Conservation (phyloP, 2,113 vertebrate species). For the Takifugu flavidus region DNA sequence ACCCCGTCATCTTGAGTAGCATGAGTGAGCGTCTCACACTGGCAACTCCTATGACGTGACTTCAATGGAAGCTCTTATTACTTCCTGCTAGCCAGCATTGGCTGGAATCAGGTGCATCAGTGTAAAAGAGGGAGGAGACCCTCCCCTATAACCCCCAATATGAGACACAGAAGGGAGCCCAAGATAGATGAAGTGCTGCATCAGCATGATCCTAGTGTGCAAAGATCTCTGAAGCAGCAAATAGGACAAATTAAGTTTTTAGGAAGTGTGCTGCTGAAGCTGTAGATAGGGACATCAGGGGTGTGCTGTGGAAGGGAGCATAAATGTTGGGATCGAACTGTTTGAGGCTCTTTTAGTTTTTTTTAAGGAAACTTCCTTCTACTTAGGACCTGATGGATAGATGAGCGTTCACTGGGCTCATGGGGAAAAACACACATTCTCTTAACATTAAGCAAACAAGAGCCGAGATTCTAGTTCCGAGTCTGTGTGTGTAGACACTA, state of each 20-base stretch:
- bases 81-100: no score
- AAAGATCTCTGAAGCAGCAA: neutral
- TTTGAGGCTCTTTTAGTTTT: slow-evolving; percentile 72
- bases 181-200: no score
- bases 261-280: neutral
- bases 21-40: no score
- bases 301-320: slow-evolving; percentile 20
- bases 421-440: slow-evolving; percentile 28
- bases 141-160: no score
- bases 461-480: slow-evolving; percentile 8
- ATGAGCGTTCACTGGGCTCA: slow-evolving; percentile 41
- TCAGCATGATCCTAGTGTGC: no score
- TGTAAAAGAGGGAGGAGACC: no score
- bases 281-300: slow-evolving; percentile 17
- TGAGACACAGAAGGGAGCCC: no score
- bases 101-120: no score
- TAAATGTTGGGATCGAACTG: slow-evolving; percentile 57
- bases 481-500: neutral
- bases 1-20: no score
- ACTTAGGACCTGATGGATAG: slow-evolving; percentile 43
- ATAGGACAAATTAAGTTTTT: slow-evolving; percentile 18
- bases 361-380: slow-evolving; percentile 70
- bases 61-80: no score
- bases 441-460: slow-evolving; percentile 1
- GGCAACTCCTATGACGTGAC: no score